phyloP scores from a whole-genome alignment of 2,113 vertebrate species.

The Gnathonemus longibarbis region DNA sequence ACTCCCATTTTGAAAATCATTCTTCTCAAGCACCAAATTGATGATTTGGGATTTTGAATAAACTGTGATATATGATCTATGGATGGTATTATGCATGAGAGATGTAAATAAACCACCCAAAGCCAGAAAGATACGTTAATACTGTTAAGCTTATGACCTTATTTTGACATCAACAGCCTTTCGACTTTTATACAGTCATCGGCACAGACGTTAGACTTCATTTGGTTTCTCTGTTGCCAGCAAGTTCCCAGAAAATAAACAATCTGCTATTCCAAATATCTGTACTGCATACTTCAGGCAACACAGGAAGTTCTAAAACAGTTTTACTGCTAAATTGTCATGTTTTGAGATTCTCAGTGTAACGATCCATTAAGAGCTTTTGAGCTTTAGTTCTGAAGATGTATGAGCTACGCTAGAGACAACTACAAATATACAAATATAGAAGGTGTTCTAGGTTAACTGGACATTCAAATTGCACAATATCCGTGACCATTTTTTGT shows the following conservation, averaged over 20 bases:
- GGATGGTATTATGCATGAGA: not conserved
- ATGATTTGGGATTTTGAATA: not conserved
- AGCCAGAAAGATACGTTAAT: not conserved
- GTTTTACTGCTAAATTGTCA: slow-evolving; percentile 43
- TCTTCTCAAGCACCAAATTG: not conserved
- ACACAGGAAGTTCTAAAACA: slow-evolving; percentile 48
- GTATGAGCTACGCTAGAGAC: slow-evolving; percentile 44
- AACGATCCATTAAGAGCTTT: too few relatives aligned
- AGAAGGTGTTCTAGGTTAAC: slow-evolving; percentile 42
- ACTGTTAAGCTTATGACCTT: not conserved
- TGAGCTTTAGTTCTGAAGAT: slow-evolving; percentile 44
- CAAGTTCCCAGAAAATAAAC: not conserved
- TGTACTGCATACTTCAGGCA: slow-evolving; percentile 44
- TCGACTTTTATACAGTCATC: not conserved
- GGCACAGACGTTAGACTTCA: not conserved
- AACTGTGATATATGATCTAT: not conserved
- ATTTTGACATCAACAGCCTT: not conserved
- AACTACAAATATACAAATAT: slow-evolving; percentile 40
- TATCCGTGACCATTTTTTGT: slow-evolving; percentile 47
- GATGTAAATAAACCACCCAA: not conserved
- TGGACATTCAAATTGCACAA: slow-evolving; percentile 53
- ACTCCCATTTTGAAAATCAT: not conserved
- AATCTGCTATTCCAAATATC: slow-evolving; percentile 12
- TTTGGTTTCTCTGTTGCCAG: not conserved
- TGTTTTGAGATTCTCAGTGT: slow-evolving; percentile 36